Percentiles rank a stretch among this genome's conserved stretches.
phyloP scores from a whole-genome alignment of 2,888 invertebrate genomes.

The Enchytraeus crypticus region DNA sequence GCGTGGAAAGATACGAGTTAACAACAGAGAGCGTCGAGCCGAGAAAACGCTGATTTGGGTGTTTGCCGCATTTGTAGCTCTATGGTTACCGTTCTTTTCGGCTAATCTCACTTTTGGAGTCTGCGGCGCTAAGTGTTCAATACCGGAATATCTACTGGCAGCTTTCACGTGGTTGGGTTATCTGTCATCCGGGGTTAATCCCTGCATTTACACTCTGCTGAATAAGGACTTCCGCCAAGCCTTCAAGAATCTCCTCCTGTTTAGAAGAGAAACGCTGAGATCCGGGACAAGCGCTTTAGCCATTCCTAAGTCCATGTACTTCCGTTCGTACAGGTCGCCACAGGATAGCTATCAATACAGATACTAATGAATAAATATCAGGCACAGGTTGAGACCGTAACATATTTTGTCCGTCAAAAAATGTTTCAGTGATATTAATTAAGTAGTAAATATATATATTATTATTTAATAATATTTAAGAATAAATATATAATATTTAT shows the following conservation, averaged over 20 bases:
- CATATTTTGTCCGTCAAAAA: no score
- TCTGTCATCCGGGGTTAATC: constrained; percentile 28
- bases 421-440: no score
- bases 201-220: constrained; percentile 27
- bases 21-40: constrained; percentile 23
- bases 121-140: constrained; percentile 18
- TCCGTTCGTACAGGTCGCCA: no score
- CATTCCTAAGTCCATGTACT: no score
- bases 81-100: constrained; percentile 28
- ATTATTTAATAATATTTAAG: no score
- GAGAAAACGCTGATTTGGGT: constrained; percentile 29
- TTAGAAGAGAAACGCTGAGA: constrained; percentile 1
- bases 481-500: no score
- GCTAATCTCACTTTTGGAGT: constrained; percentile 26
- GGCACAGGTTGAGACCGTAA: no score
- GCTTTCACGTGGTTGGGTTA: constrained; percentile 27
- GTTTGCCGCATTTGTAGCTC: constrained; percentile 24
- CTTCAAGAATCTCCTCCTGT: constrained; percentile 20
- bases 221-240: constrained; percentile 27
- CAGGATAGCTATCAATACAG: no score
- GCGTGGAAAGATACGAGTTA: constrained; percentile 14
- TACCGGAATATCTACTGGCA: constrained; percentile 20
- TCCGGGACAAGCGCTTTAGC: no score
- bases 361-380: no score
- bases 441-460: no score